phyloP scores from a whole-genome alignment of 1,140 invertebrate genomes.

The Wiebesia pumilae region DNA sequence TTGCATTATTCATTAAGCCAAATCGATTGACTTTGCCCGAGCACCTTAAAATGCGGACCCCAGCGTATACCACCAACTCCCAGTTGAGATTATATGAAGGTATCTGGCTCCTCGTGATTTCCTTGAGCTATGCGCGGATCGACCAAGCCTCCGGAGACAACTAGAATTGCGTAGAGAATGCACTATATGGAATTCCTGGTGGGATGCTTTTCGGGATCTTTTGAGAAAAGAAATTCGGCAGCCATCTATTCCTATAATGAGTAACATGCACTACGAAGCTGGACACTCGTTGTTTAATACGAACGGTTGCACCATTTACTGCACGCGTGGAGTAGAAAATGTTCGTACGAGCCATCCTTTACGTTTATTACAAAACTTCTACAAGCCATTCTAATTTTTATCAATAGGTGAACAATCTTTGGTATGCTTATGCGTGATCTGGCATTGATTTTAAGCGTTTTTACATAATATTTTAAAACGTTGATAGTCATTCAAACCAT shows the following conservation, averaged over 20 bases:
- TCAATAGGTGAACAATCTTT: too few relatives aligned
- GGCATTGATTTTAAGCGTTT: neutral
- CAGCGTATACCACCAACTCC: neutral
- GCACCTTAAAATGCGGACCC: neutral
- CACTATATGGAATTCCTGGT: neutral
- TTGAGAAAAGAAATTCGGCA: neutral
- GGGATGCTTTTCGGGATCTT: neutral
- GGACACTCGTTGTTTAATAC: too few relatives aligned
- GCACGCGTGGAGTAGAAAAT: too few relatives aligned
- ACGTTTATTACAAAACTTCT: too few relatives aligned
- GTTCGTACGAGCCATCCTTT: too few relatives aligned
- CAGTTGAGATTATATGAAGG: conserved; percentile 19
- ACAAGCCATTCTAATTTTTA: too few relatives aligned
- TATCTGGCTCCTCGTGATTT: conserved; percentile 20
- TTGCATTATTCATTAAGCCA: conserved; percentile 47
- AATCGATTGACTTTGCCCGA: conserved; percentile 42
- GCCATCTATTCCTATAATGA: neutral
- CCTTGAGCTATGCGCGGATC: neutral
- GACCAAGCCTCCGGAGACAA: neutral
- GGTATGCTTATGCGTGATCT: too few relatives aligned
- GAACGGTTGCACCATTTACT: too few relatives aligned
- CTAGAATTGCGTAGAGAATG: neutral
- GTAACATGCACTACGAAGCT: too few relatives aligned
- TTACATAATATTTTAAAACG: neutral
- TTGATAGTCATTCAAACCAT: neutral